A percentile compares a stretch with the other conserved stretches of the same genome.
These are phyloP conservation scores for Heliconius hewitsoni DNA, from an alignment of 1,140 invertebrate species.

Conservation along the genomic window DNA sequence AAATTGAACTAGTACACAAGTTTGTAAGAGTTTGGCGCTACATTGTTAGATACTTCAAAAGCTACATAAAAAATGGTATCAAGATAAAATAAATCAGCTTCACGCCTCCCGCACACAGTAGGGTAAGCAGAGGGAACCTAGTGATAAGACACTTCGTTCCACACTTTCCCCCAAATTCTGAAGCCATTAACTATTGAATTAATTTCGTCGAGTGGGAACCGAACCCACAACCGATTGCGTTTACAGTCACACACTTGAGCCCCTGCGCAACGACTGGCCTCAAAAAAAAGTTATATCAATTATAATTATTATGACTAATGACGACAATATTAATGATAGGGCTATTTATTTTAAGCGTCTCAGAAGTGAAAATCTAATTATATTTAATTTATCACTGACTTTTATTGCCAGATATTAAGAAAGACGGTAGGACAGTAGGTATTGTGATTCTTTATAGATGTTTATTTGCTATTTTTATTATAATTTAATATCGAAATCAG, in stretches of 20 bases:
- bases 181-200: too few relatives aligned
- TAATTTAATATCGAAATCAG: too few relatives aligned
- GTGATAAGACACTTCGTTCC: too few relatives aligned
- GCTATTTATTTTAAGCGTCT: neutral
- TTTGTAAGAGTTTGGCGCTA: neutral
- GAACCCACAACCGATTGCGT: too few relatives aligned
- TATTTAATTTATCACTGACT: constrained; percentile 10
- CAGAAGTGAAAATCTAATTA: constrained; percentile 1
- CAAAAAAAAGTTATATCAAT: neutral
- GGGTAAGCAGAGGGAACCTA: too few relatives aligned
- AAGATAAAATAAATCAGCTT: neutral
- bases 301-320: constrained; percentile 1
- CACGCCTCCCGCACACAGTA: too few relatives aligned
- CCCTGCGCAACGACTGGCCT: too few relatives aligned
- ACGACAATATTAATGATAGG: neutral
- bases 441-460: too few relatives aligned
- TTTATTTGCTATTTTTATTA: too few relatives aligned
- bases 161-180: too few relatives aligned
- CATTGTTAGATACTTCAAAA: neutral
- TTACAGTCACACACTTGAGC: too few relatives aligned
- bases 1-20: neutral
- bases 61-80: neutral
- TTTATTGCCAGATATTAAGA: constrained; percentile 17
- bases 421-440: neutral
- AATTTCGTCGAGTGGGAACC: too few relatives aligned